Base-by-base conservation (phyloP, 2,797 vertebrate species). In the Botia almorhae region DNA sequence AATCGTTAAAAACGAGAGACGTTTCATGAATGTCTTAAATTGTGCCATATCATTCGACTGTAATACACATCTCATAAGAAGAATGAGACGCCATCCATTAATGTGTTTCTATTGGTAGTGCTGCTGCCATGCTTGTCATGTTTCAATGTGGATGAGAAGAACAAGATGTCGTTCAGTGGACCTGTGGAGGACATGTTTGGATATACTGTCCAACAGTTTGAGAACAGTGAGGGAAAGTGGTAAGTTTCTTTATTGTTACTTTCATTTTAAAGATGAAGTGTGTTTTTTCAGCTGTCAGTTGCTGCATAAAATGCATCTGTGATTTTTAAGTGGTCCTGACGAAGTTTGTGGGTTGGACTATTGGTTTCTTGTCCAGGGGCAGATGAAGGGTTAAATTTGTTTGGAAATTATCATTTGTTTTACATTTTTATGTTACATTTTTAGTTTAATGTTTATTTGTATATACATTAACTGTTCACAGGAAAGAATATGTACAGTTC, bases 141-240 rank as follows among this genome's bases (percentile, higher is more conserved):
- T 84, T 99, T 98, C 84, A 99, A 99, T 6, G 95, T 99, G 86
- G 97, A 98, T 81, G 96, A 98, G 89, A 98, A 99, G 89, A 97
- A 97, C 61, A 90, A 91, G 0, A 76, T 98, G 93, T 96, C 94
- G 0, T 99, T 99, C 89, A 93, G 81, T 4, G 98, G 98, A 0
- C 93, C 97, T 0, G 88, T 97, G 87, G 97, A 97, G 72, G 98
- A 99, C 86, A 95, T 99, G 97, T 99, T 99, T 0, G 97, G 98
- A 21, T 99, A 99, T 86, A 96, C 96, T 0, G 96, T 99, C 74
- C 97, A 99, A 85, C 98, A 99, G 82, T 99, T 98, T 89, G 95
- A 97, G 94, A 99, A 99, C 83, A 94, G 93, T 46, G 97, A 99
- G 83, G 97, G 97, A 67, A 99, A 99, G 91, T 99, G 98, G 98